Percentiles rank a stretch among this genome's conserved stretches.
Evolutionary conservation across 2,888 invertebrate species (phyloP).

Genomic region (Papilio demoleus): DNA sequence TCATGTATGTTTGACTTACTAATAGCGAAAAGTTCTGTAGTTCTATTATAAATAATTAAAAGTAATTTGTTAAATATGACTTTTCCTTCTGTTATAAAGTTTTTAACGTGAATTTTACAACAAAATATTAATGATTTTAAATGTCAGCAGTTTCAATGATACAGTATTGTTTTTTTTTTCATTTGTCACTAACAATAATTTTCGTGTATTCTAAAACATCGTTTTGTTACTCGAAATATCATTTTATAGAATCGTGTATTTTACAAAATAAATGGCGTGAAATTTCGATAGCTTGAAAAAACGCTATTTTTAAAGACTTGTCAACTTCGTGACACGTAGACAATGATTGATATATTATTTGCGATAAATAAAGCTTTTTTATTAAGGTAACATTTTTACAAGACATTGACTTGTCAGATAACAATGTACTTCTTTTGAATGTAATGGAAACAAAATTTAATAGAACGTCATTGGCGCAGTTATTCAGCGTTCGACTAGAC

Average conservation of each 20-base stretch:
- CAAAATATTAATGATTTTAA: no score
- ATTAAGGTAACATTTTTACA: slow-evolving; percentile 12
- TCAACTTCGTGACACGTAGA: slow-evolving; percentile 28
- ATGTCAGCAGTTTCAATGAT: no score
- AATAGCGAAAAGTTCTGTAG: no score
- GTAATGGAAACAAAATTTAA: not conserved
- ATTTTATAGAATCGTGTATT: slow-evolving; percentile 20
- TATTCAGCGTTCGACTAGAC: no score
- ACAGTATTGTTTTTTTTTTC: no score
- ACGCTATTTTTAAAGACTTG: slow-evolving; percentile 28
- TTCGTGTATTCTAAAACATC: not conserved
- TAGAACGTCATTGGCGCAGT: no score
- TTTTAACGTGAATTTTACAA: no score
- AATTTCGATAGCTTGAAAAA: slow-evolving; percentile 29
- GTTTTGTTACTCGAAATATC: not conserved
- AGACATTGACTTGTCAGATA: slow-evolving; percentile 28
- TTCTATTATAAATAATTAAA: no score
- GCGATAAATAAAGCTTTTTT: slow-evolving; percentile 23
- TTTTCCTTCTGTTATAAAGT: no score
- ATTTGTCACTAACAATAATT: not conserved
- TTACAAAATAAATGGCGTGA: slow-evolving; percentile 31
- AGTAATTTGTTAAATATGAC: no score
- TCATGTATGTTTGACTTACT: no score
- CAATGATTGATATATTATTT: slow-evolving; percentile 42
- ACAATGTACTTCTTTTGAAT: not conserved